Evolutionary conservation across 2,888 invertebrate genomes (phyloP).

Genomic region (Hydrotaea cyrtoneurina): DNA sequence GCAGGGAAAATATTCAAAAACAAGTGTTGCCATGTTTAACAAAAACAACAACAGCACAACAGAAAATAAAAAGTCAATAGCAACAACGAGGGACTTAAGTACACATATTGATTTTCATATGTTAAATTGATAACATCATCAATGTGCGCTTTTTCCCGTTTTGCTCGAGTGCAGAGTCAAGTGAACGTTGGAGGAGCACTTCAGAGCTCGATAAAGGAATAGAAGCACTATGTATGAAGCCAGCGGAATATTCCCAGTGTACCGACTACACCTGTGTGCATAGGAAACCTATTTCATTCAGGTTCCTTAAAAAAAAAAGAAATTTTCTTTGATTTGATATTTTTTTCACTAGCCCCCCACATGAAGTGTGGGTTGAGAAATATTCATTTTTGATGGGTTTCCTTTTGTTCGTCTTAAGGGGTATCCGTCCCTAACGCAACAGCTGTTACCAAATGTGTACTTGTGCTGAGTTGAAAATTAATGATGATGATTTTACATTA

Average conservation of each 20-base stretch:
- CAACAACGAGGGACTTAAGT: neutral
- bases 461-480: constrained; percentile 61
- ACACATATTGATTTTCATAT: constrained; percentile 38
- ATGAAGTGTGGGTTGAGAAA: neutral
- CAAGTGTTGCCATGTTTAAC: constrained; percentile 44
- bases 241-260: neutral
- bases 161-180: constrained; percentile 7
- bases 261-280: constrained; percentile 5
- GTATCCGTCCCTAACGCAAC: constrained; percentile 11
- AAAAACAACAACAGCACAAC: neutral
- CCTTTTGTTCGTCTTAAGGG: neutral
- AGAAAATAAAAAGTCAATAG: constrained; percentile 10
- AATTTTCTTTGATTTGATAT: constrained; percentile 30
- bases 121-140: constrained; percentile 44
- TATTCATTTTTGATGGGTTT: constrained; percentile 20
- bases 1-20: neutral
- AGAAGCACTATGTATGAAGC: neutral
- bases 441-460: constrained; percentile 57
- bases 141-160: constrained; percentile 25
- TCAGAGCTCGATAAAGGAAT: neutral
- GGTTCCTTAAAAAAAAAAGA: neutral
- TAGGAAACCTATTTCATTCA: neutral
- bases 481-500: constrained; percentile 65
- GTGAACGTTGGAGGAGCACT: constrained; percentile 11
- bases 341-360: neutral